Percentiles rank a stretch among this genome's conserved stretches.
These are phyloP conservation scores for Tyria jacobaeae DNA, from an alignment of 2,888 invertebrate species.

Conservation along the genomic window DNA sequence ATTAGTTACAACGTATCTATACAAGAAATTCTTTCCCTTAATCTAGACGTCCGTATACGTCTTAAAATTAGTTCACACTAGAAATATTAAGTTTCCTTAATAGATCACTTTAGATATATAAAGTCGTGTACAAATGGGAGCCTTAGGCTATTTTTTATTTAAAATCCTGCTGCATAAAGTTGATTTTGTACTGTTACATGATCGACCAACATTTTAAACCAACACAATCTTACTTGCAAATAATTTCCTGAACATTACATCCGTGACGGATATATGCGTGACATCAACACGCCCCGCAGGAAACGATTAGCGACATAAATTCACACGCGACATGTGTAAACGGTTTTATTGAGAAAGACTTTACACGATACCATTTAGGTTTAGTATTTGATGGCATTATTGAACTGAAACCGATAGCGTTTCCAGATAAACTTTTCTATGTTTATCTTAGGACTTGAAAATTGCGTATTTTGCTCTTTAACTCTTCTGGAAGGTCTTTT, in stretches of 20 bases:
- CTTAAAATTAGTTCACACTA: too few species aligned
- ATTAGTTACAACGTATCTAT: too few species aligned
- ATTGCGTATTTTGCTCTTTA: too few species aligned
- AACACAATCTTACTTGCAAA: background rate
- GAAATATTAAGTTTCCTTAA: too few species aligned
- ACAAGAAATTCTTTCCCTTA: too few species aligned
- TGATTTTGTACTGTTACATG: background rate
- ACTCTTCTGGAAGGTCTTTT: too few species aligned
- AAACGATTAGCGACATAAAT: slow-evolving; percentile 6
- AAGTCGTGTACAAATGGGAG: background rate
- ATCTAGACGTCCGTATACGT: too few species aligned
- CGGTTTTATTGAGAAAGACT: background rate
- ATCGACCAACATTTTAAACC: background rate
- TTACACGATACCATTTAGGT: background rate
- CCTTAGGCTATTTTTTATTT: background rate
- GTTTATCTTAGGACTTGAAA: too few species aligned
- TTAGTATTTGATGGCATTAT: background rate
- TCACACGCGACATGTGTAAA: slow-evolving; percentile 7
- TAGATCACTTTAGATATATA: too few species aligned
- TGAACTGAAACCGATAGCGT: background rate
- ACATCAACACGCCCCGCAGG: slow-evolving; percentile 1
- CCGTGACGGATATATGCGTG: slow-evolving; percentile 1
- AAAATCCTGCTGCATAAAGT: background rate
- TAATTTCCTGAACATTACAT: slow-evolving; percentile 5
- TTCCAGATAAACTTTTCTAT: background rate